phyloP scores from a whole-genome alignment of 2,113 vertebrate species.

The Phodopus roborovskii region DNA sequence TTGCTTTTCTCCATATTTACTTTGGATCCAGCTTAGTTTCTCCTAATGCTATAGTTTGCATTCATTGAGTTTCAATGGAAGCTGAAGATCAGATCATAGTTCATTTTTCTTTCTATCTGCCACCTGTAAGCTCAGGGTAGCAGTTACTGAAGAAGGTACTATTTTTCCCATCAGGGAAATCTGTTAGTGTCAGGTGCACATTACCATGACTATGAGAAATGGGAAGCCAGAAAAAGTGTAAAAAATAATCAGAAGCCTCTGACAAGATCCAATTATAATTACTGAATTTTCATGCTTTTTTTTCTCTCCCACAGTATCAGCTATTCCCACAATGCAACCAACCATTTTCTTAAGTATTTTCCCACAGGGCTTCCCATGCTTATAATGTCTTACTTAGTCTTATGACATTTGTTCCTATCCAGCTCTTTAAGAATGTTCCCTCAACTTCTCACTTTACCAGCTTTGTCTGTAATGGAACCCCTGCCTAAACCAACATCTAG shows the following conservation, averaged over 20 bases:
- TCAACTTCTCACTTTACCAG: neutral
- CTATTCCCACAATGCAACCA: neutral
- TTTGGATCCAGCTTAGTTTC: neutral
- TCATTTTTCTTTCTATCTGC: neutral
- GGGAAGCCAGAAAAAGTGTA: neutral
- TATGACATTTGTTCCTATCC: neutral
- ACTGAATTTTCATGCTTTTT: neutral
- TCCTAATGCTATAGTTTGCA: neutral
- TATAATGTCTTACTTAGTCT: neutral
- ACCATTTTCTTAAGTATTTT: neutral
- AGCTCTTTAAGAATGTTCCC: neutral
- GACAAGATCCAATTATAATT: neutral
- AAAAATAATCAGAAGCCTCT: neutral
- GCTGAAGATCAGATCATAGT: neutral
- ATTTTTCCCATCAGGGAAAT: neutral
- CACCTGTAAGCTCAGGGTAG: neutral
- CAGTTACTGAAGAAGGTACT: neutral
- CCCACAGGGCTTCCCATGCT: neutral
- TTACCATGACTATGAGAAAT: neutral
- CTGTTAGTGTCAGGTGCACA: neutral
- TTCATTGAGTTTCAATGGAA: conserved; percentile 20
- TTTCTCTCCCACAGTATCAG: neutral
- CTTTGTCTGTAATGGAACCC: neutral
- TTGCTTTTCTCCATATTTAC: neutral
- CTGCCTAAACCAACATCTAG: neutral